Percentiles rank a stretch among this genome's conserved stretches.
phyloP scores from a whole-genome alignment of 1,140 invertebrate species.

The Aphelenchoides fujianensis region DNA sequence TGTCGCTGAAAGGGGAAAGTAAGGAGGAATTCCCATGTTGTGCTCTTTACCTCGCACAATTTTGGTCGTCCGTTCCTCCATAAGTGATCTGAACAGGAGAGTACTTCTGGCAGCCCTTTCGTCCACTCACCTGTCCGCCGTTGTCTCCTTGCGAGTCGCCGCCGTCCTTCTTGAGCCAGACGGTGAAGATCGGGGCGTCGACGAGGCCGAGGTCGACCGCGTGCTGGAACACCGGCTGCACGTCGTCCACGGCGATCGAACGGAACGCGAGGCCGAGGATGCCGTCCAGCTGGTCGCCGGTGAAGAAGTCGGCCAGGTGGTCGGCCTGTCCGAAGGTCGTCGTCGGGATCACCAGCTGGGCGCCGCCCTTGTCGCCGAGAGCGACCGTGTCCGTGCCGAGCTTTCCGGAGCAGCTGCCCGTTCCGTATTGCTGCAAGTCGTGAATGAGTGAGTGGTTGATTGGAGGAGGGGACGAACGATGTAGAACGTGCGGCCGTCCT shows the following conservation, averaged over 20 bases:
- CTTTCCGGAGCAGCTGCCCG: not conserved
- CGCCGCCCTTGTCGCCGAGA: constrained; percentile 22
- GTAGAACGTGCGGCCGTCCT: not conserved
- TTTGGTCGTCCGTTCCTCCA: too few relatives aligned
- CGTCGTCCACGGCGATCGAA: not conserved
- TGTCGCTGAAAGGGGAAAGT: not conserved
- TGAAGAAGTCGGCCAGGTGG: constrained; percentile 33
- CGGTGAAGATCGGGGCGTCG: constrained; percentile 3
- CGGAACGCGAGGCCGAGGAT: constrained; percentile 12
- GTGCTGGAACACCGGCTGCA: not conserved
- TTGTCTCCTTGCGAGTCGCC: not conserved
- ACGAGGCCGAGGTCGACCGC: not conserved
- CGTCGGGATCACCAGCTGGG: not conserved
- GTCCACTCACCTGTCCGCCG: not conserved
- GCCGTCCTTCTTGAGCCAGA: constrained; percentile 7
- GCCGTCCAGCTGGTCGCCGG: constrained; percentile 13
- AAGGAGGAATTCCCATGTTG: too few relatives aligned
- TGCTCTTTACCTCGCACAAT: too few relatives aligned
- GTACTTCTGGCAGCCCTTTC: too few relatives aligned
- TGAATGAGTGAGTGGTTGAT: too few relatives aligned
- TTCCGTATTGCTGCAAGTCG: constrained; percentile 12
- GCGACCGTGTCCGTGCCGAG: not conserved
- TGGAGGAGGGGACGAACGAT: too few relatives aligned
- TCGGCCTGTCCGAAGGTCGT: constrained; percentile 15
- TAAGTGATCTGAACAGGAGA: too few relatives aligned